phyloP scores from a whole-genome alignment of 2,797 vertebrate genomes.

The Arnoldichthys spilopterus region DNA sequence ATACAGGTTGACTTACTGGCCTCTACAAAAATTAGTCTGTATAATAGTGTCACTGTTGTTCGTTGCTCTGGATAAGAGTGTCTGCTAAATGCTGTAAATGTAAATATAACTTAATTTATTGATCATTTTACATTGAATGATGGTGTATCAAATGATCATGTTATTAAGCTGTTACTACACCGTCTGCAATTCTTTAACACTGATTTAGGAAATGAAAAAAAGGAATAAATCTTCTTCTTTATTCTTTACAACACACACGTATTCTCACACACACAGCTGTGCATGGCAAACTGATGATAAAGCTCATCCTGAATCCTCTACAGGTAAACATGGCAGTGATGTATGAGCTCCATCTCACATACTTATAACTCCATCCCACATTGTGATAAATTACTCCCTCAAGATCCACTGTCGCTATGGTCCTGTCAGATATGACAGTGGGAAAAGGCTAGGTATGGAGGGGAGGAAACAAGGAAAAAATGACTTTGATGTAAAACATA shows the following conservation, averaged over 20 bases:
- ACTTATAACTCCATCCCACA: slow-evolving; percentile 54
- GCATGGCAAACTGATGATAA: slow-evolving; percentile 55
- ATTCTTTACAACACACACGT: slow-evolving; percentile 1
- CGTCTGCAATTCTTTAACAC: neutral
- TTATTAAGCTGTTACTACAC: neutral
- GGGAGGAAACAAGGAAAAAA: slow-evolving; percentile 5
- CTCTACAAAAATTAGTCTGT: too few relatives aligned
- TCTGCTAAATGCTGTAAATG: too few relatives aligned
- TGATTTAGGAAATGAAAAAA: too few relatives aligned
- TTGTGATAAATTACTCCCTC: slow-evolving; percentile 59
- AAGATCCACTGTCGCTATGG: slow-evolving; percentile 40
- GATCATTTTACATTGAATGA: neutral
- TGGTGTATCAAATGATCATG: neutral
- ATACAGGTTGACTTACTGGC: too few relatives aligned
- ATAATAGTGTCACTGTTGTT: too few relatives aligned
- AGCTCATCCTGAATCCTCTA: slow-evolving; percentile 60
- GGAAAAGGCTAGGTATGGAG: slow-evolving; percentile 31
- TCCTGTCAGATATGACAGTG: slow-evolving; percentile 51
- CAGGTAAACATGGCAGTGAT: slow-evolving; percentile 64
- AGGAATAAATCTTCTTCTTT: neutral
- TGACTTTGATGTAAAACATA: slow-evolving; percentile 38
- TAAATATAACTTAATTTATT: too few relatives aligned
- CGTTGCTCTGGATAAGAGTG: too few relatives aligned
- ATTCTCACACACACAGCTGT: neutral
- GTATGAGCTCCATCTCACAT: slow-evolving; percentile 59